Base-by-base conservation (phyloP, 2,888 invertebrate genomes). In the Drosophila crucigera region DNA sequence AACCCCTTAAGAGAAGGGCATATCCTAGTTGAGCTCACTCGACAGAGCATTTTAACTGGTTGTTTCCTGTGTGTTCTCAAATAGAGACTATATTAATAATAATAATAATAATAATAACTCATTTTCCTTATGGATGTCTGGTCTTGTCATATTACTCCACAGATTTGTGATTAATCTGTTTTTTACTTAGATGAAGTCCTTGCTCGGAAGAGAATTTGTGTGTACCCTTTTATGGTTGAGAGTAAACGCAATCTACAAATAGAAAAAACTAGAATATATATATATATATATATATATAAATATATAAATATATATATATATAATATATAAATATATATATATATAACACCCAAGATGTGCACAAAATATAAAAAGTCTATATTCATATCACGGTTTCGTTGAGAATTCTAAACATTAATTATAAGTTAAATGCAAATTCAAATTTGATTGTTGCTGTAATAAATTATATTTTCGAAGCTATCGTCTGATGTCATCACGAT, bases 401-500 rank as follows among this genome's bases (percentile, higher is more conserved):
- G 19, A 19, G 3, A 14, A n/a, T 35, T 22, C 9, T 3, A 37
- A 31, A 31, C 31, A n/a, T 31, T 47, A 65, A 47, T 65, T 37
- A 37, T 16, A 65, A 31, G 19, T 4, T 25, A 4, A 37, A 47
- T 31, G 47, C 50, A 49, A 39, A 50, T 58, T 35, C 4, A 33
- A 35, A 41, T 41, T 69, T 22, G 39, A 33, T 58, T 16, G 50
- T 16, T 59, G 33, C 50, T 4, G 19, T 69, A 35, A 68, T 59
- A 59, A 68, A 69, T 68, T 33, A 41, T 68, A 59, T 59, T 28
- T 25, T 19, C 5, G 31, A 19, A 30, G 69, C 60, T 70, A 70
- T 70, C 69, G 53, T 1, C 4, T 19, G 72, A 64, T 72, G 71
- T 71, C 71, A 71, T 63, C 72, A 37, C 55, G 37, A 72, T 64